Evolutionary conservation across 2,797 vertebrate species (phyloP).

Genomic region (Pterois miles): DNA sequence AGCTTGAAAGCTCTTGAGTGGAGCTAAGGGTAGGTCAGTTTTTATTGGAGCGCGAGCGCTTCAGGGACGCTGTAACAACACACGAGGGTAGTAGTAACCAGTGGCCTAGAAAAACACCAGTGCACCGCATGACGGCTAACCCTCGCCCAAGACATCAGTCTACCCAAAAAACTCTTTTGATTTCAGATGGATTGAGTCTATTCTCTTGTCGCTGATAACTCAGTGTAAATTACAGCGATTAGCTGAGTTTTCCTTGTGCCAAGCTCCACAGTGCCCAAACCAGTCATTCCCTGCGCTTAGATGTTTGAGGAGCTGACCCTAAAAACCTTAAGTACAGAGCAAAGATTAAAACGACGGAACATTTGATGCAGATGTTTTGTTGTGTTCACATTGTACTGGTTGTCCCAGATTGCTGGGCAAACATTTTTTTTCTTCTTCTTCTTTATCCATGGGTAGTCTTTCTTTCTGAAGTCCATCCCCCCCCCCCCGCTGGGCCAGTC

Average conservation of each 20-base stretch:
- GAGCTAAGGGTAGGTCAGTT: constrained; percentile 59
- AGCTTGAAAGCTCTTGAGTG: constrained; percentile 58
- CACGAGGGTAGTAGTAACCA: constrained; percentile 45
- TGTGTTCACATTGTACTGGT: constrained; percentile 31
- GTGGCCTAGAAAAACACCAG: constrained; percentile 68
- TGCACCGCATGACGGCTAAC: constrained; percentile 55
- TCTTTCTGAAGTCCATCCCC: constrained; percentile 24
- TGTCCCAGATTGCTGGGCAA: constrained; percentile 38
- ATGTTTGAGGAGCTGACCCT: constrained; percentile 9
- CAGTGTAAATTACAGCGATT: not conserved
- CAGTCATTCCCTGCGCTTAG: constrained; percentile 6
- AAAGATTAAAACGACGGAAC: not conserved
- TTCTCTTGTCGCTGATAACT: constrained; percentile 1
- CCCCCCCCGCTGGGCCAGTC: constrained; percentile 41
- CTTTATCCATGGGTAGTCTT: constrained; percentile 39
- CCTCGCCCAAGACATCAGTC: constrained; percentile 32
- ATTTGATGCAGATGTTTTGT: constrained; percentile 51
- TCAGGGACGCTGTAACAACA: constrained; percentile 58
- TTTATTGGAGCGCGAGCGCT: constrained; percentile 67
- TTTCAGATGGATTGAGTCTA: not conserved
- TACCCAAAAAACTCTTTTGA: constrained; percentile 19
- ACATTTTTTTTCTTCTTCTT: constrained; percentile 21
- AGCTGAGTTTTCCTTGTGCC: constrained; percentile 4
- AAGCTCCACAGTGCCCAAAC: not conserved
- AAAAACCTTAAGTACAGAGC: not conserved